phyloP scores from a whole-genome alignment of 2,113 vertebrate species.

The Platichthys stellatus region DNA sequence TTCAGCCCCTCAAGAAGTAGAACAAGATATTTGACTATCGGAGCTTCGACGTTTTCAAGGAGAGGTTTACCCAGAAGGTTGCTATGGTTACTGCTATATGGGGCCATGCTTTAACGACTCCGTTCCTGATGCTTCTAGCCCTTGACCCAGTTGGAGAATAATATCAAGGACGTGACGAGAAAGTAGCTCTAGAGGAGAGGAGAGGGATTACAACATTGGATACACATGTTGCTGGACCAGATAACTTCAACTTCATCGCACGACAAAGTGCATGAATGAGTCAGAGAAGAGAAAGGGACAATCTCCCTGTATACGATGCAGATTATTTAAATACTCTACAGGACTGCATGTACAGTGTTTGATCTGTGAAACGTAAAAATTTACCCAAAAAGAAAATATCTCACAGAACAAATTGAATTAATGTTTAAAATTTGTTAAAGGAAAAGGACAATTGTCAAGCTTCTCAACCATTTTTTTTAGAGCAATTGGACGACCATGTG shows the following conservation, averaged over 20 bases:
- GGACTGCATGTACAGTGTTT: no score
- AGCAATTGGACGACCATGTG: no score
- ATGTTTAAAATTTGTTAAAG: no score
- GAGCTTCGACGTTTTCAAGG: constrained; percentile 40
- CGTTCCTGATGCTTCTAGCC: constrained; percentile 48
- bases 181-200: constrained; percentile 2
- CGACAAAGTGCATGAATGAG: no score
- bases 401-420: no score
- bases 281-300: no score
- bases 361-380: no score
- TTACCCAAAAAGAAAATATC: no score
- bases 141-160: constrained; percentile 62
- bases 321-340: no score
- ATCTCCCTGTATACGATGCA: no score
- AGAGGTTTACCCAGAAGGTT: constrained; percentile 49
- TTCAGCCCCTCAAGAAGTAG: constrained; percentile 13
- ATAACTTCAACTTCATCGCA: not conserved
- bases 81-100: constrained; percentile 43
- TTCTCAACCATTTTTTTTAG: no score
- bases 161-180: constrained; percentile 40
- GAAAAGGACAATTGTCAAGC: no score
- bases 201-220: constrained; percentile 11
- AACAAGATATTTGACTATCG: not conserved
- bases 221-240: not conserved
- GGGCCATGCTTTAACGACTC: constrained; percentile 19